Percentiles rank a stretch among this genome's conserved stretches.
Evolutionary conservation across 2,113 vertebrate genomes (phyloP).

Genomic region (Mixornis gularis): DNA sequence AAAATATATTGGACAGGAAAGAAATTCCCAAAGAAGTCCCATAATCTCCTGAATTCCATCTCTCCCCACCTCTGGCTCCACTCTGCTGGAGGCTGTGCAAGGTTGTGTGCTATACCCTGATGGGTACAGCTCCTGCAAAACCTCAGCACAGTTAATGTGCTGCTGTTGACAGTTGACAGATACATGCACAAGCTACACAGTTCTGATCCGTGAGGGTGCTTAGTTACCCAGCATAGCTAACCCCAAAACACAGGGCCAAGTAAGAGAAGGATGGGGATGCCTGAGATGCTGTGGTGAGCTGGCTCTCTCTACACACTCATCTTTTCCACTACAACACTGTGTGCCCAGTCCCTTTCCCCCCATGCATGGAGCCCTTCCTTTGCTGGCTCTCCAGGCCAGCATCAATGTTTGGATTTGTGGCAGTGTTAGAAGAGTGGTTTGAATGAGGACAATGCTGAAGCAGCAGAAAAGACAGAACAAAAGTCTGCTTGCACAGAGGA

Average conservation of each 20-base stretch:
- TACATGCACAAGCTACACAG: neutral
- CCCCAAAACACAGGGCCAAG: neutral
- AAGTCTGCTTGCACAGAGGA: neutral
- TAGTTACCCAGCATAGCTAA: neutral
- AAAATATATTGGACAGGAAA: neutral
- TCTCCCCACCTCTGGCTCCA: neutral
- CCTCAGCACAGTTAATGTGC: neutral
- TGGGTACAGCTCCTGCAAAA: neutral
- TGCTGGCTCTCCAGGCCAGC: rapidly evolving
- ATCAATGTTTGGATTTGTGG: neutral
- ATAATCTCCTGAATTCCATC: neutral
- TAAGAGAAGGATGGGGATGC: neutral
- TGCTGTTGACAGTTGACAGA: neutral
- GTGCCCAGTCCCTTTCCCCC: neutral
- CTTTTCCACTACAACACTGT: neutral
- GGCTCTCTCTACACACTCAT: neutral
- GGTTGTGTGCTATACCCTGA: neutral
- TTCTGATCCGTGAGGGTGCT: neutral
- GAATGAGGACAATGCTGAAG: neutral
- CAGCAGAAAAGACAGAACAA: neutral
- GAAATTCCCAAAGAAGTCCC: neutral
- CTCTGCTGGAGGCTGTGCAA: neutral
- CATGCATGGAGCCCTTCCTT: neutral
- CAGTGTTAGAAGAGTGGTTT: neutral
- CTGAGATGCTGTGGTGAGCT: neutral